Base-by-base conservation (phyloP, 2,888 invertebrate genomes). In the Colostygia pectinataria region DNA sequence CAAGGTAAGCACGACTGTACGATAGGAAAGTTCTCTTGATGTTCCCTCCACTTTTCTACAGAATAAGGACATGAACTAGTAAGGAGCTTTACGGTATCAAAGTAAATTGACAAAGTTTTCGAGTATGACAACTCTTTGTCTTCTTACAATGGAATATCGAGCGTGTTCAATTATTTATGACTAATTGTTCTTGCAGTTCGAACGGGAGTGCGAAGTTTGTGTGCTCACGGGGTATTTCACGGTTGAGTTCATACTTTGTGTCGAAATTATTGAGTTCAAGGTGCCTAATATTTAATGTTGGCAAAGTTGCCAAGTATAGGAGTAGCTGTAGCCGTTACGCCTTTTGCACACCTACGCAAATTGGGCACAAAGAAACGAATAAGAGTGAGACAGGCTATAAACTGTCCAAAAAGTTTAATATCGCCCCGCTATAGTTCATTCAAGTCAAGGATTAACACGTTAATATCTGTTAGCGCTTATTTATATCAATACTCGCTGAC, bases 1-100 rank as follows among this genome's bases (percentile, higher is more conserved):
- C 87, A 84, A 83, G 81, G 85, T 84, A 89, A 87, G 88, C 84
- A 85, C 80, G 74, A 83, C 73, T 84, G 75, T 77, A 68, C 67
- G 66, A 75, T 71, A 73, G 74, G 74, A 82, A 88, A 89, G 81
- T 89, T 85, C 81, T 74, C 80, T 78, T 75, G 77, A 83, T 78
- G 81, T 77, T 80, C 76, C 81, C 71, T 80, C 77, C 76, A 82
- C 83, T 86, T 88, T 85, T 80, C 74, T 70, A 71, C 72, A 71
- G 74, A 78, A 74, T 75, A 77, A 79, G 75, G 79, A 83, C 81
- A 81, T 74, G 75, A 80, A 79, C 76, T 72, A 71, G 74, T 74
- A 79, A 81, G 82, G 71, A 68, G 82, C 80, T 85, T 88, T 83
- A 80, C 71, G 73, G 68, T 80, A 76, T 77, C 78, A 67, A 76